Base-by-base conservation (phyloP, 2,113 vertebrate species). In the Lasiurus borealis region DNA sequence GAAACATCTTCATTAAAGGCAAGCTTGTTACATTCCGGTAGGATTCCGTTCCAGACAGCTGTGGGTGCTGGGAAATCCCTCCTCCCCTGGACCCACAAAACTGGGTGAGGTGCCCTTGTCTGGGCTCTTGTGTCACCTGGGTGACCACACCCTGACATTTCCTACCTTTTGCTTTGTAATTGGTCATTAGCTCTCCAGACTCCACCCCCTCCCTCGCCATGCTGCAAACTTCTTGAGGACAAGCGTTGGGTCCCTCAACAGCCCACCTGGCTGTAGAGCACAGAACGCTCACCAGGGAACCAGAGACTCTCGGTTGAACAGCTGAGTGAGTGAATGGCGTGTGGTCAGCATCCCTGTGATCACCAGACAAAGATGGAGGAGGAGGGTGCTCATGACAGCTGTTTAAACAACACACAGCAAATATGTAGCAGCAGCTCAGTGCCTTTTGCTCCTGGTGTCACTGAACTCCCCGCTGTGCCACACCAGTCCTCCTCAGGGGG, bases 1-100 rank as follows among this genome's bases (percentile, higher is more conserved):
- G 44, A 90, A 93, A 48, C 18, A 29, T 66, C 80, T 86, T 78
- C 40, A 76, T 94, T 57, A 91, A 72, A 3, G 46, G 36, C 59
- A 31, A 46, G 25, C 50, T 83, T 54, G 19, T 66, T 50, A 9
- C 15, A 52, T 62, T 48, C 46, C 12, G 34, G 29, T 48, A 31
- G 0, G 4, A 68, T 64, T 40, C 9, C 9, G 18, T 15, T 80
- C 69, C 34, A 57, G 69, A 73, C 31, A 83, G 46, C 34, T 50
- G 40, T 54, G 62, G 21, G 15, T 52, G 8, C 46, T 77, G 44
- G 34, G 71, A 78, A 81, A 44, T 34, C 72, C 15, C 34, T 75
- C 29, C 57, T 75, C 76, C 16, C 52, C n/a, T 2, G 0, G 18
- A 4, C 16, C 19, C 31, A 44, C 2, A 10, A 40, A 44, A n/a